phyloP scores from a whole-genome alignment of 2,888 invertebrate genomes.

The Platycnemis pennipes region DNA sequence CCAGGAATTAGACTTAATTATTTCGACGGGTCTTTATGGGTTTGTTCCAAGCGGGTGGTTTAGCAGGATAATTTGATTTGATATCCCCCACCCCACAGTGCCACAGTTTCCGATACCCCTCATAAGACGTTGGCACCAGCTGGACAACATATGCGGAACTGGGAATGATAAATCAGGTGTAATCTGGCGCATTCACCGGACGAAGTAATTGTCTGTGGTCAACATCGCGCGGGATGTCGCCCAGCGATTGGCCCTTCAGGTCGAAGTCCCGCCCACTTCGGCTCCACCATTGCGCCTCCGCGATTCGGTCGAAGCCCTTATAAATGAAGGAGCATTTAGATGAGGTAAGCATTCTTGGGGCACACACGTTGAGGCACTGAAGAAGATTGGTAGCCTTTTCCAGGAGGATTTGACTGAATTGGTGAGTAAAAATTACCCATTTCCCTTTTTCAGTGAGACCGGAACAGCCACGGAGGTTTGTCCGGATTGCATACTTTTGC shows the following conservation, averaged over 20 bases:
- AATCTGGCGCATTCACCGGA: neutral
- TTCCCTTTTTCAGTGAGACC: neutral
- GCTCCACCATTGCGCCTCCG: constrained; percentile 29
- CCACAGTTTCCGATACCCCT: neutral
- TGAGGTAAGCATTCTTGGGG: constrained; percentile 13
- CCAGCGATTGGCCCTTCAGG: neutral
- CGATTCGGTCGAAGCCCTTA: neutral
- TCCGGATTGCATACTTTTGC: no score
- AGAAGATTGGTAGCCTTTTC: neutral
- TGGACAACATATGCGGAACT: neutral
- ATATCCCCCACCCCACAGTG: neutral
- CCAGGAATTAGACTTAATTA: no score
- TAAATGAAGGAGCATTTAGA: constrained; percentile 43
- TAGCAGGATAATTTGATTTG: neutral
- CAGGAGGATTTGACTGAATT: constrained; percentile 10
- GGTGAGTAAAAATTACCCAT: neutral
- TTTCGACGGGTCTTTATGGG: no score
- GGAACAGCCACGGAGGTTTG: no score
- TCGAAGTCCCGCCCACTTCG: constrained; percentile 13
- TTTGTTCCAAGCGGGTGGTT: no score
- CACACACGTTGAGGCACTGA: neutral
- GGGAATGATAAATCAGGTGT: neutral
- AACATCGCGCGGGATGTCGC: neutral
- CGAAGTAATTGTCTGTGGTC: neutral
- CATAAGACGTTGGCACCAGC: neutral